Base-by-base conservation (phyloP, 2,113 vertebrate genomes). In the Benitochromis conjunctus region DNA sequence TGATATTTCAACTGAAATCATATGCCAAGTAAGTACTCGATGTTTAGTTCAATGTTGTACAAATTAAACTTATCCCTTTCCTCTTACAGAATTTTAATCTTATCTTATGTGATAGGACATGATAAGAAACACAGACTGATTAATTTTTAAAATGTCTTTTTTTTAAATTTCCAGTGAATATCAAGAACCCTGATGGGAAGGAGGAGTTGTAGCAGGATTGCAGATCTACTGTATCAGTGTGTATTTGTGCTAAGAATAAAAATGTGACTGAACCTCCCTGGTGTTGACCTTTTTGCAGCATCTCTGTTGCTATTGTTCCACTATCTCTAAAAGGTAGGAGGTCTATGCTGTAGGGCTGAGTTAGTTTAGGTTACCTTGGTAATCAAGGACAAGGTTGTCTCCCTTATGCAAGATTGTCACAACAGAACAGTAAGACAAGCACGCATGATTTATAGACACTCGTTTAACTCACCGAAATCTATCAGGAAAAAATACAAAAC, bases 301-400 rank as follows among this genome's bases (percentile, higher is more conserved):
- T 48, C 14, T 69, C 24, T 48, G 38, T 57, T 16, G 13, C 18
- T 46, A 24, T 9, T 29, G 43, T 53, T 53, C 46, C 66, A 1
- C 11, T 16, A 46, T 11, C 54, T 54, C 54, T 19, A 60, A 46
- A 62, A 46, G 79, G 38, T n/a, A 69, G 18, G 21, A 34, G 29
- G 12, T 21, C 9, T 31, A 3, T 38, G 69, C 2, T 74, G 74
- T 81, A 31, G 55, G 58, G 56, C 57, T 62, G 31, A 54, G 54
- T 9, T 55, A 21, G 31, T 54, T 69, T 71, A 76, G 34, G 76
- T 88, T 79, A 84, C 81, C 86, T 84, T 86, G 88, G 51, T 7
- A 5, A 81, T 86, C 74, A 83, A 80, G 82, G 82, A 84, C 80
- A 79, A 76, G 84, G 85, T 26, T 36, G 60, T 57, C 55, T 82